These are phyloP conservation scores for Ctenodactylus gundi DNA, from an alignment of 2,113 vertebrate species.

Conservation along the genomic window DNA sequence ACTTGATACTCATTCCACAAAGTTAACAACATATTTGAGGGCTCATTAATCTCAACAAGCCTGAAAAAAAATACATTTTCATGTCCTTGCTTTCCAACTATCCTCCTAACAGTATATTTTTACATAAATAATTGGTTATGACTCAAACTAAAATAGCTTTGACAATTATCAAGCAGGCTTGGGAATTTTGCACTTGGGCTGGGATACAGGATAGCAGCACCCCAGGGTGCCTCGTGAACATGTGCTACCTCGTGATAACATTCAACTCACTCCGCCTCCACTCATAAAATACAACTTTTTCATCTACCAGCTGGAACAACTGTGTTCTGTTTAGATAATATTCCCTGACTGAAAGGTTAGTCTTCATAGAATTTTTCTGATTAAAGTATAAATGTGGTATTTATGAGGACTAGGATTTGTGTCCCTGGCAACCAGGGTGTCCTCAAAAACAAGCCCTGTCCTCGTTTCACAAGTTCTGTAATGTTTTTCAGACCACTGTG, in stretches of 20 bases:
- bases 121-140: slow-evolving; percentile 70
- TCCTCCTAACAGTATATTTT: slow-evolving; percentile 65
- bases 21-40: slow-evolving; percentile 72
- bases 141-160: slow-evolving; percentile 63
- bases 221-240: slow-evolving; percentile 3
- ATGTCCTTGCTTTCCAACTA: slow-evolving; percentile 65
- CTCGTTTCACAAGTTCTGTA: slow-evolving; percentile 5
- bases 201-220: slow-evolving; percentile 52
- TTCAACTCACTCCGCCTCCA: slow-evolving; percentile 40
- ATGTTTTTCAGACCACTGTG: neutral
- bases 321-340: slow-evolving; percentile 73
- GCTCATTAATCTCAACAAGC: slow-evolving; percentile 71
- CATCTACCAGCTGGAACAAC: slow-evolving; percentile 63
- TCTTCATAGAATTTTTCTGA: slow-evolving; percentile 66
- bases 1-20: slow-evolving; percentile 56
- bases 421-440: slow-evolving; percentile 50
- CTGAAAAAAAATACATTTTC: slow-evolving; percentile 59
- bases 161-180: slow-evolving; percentile 60
- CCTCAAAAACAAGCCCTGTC: slow-evolving; percentile 55
- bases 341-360: slow-evolving; percentile 47
- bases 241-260: slow-evolving; percentile 67
- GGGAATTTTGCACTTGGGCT: neutral
- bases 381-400: slow-evolving; percentile 65
- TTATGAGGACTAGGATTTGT: slow-evolving; percentile 46
- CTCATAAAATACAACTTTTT: slow-evolving; percentile 50